Conservation (phyloP, 2,797 vertebrate genomes). For the Eulemur rubriventer region DNA sequence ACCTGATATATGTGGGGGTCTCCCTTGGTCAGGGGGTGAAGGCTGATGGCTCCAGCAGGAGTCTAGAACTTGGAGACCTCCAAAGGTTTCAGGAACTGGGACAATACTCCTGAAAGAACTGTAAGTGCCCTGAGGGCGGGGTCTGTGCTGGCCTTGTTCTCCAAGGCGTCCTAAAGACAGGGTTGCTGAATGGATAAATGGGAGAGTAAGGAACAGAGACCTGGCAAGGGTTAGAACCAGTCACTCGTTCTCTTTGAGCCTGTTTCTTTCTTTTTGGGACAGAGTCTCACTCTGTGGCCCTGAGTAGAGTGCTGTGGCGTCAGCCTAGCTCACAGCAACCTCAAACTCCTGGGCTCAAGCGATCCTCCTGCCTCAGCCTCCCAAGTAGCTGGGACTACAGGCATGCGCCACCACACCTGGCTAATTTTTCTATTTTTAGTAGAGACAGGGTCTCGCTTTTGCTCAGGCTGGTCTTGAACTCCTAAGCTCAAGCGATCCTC, state of each 20-base stretch:
- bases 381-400: no score
- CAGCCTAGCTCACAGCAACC: not conserved
- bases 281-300: not conserved
- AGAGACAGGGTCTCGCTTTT: no score
- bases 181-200: no score
- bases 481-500: no score
- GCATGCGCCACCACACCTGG: no score
- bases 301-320: not conserved
- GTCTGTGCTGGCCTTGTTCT: not conserved
- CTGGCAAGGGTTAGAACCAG: not conserved
- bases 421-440: no score
- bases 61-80: not conserved
- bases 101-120: not conserved
- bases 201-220: not conserved
- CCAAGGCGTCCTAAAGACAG: not conserved
- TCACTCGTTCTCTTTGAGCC: not conserved
- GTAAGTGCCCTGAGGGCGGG: not conserved
- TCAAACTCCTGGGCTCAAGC: not conserved
- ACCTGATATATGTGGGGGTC: not conserved
- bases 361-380: not conserved
- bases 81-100: not conserved
- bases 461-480: no score
- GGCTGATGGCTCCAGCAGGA: not conserved
- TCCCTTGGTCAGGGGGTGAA: not conserved
- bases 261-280: not conserved